Evolutionary conservation across 2,888 invertebrate genomes (phyloP).

Genomic region (Andrena marginata): DNA sequence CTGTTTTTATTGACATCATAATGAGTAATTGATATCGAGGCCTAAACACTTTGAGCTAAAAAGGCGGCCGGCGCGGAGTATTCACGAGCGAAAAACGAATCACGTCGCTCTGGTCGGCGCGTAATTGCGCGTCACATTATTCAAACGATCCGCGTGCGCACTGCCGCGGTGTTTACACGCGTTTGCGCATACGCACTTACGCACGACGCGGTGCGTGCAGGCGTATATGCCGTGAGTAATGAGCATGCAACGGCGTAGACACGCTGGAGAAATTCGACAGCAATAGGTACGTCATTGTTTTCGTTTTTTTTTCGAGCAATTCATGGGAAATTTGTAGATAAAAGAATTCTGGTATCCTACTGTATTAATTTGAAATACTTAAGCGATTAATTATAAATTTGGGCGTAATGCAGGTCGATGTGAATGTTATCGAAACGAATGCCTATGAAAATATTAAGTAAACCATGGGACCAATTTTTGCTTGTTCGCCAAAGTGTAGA

Average conservation of each 20-base stretch:
- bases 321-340: neutral
- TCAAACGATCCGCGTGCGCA: slow-evolving; percentile 73
- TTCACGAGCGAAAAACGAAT: slow-evolving; percentile 61
- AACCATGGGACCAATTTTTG: too few species aligned
- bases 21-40: neutral
- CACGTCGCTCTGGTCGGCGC: slow-evolving; percentile 62
- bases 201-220: slow-evolving; percentile 49
- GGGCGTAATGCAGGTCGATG: too few species aligned
- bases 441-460: too few species aligned
- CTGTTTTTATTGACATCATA: too few species aligned
- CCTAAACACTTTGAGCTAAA: neutral
- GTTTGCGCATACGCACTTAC: slow-evolving; percentile 66
- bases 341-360: neutral
- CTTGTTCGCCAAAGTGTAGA: too few species aligned
- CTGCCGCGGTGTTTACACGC: slow-evolving; percentile 68
- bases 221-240: slow-evolving; percentile 65
- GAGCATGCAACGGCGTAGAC: slow-evolving; percentile 48
- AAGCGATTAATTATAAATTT: too few species aligned
- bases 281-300: neutral
- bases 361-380: neutral
- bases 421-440: too few species aligned
- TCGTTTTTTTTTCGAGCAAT: too few species aligned
- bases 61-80: slow-evolving; percentile 23
- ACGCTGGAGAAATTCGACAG: neutral
- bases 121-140: slow-evolving; percentile 76